Conservation (phyloP, 2,113 vertebrate species). For the Anolis carolinensis region DNA sequence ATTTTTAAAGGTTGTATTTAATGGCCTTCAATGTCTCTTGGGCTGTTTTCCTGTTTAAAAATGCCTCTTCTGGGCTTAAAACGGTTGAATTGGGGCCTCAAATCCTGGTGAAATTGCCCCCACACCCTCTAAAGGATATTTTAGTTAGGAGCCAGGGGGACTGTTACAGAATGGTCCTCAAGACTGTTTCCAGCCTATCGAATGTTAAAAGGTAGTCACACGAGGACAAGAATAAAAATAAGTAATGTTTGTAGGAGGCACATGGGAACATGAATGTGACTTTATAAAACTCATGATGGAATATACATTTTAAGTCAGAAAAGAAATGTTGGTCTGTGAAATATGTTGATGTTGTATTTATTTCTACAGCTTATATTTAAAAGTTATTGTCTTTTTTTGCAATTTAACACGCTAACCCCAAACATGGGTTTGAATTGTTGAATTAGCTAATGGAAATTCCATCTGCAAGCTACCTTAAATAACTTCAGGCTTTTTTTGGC, state of each 20-base stretch:
- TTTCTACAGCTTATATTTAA: neutral
- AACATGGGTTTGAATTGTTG: neutral
- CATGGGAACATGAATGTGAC: slow-evolving; percentile 11
- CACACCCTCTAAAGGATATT: no score
- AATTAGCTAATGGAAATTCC: slow-evolving; percentile 30
- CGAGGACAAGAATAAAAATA: neutral
- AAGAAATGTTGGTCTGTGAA: neutral
- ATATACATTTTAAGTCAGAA: neutral
- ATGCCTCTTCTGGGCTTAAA: no score
- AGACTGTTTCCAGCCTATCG: no score
- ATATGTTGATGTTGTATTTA: neutral
- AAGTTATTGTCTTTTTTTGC: neutral
- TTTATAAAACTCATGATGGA: slow-evolving; percentile 1
- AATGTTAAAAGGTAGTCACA: neutral
- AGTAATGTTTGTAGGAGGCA: neutral
- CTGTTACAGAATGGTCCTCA: no score
- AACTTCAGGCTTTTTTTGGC: neutral
- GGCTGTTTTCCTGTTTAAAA: no score
- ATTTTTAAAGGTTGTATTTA: no score
- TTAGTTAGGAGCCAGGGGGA: no score
- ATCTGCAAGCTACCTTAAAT: slow-evolving; percentile 39
- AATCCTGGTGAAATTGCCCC: no score
- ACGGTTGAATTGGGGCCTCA: no score
- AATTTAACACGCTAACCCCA: neutral
- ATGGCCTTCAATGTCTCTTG: no score